A percentile compares a stretch with the other conserved stretches of the same genome.
These are phyloP conservation scores for Phyto melanocephala DNA, from an alignment of 2,888 invertebrate genomes.

Conservation along the genomic window DNA sequence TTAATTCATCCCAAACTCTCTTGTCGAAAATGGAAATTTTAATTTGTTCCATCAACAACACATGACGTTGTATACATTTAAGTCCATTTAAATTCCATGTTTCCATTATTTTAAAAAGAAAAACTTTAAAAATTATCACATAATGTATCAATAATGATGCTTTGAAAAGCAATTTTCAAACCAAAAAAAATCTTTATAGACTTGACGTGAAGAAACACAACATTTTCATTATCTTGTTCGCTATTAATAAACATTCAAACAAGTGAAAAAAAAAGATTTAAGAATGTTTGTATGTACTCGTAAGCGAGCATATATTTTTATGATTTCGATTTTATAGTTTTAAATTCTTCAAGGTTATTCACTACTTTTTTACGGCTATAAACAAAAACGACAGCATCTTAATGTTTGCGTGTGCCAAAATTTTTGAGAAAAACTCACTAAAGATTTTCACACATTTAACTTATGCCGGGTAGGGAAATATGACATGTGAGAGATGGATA, in stretches of 20 bases:
- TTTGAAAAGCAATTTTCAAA: neutral
- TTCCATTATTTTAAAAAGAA: neutral
- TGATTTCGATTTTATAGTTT: slow-evolving; percentile 32
- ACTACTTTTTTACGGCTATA: slow-evolving; percentile 5
- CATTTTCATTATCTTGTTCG: slow-evolving; percentile 14
- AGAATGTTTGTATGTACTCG: no score
- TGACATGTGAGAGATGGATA: neutral
- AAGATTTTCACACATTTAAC: neutral
- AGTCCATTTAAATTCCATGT: neutral
- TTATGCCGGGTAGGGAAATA: neutral
- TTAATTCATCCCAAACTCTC: neutral
- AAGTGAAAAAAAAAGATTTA: no score
- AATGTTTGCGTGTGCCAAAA: slow-evolving; percentile 15
- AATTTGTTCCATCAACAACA: no score
- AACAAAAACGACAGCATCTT: neutral
- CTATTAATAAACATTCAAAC: no score
- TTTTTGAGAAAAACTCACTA: neutral
- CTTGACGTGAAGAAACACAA: neutral
- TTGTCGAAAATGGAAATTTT: no score
- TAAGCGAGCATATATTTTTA: slow-evolving; percentile 6
- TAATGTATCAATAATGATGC: neutral
- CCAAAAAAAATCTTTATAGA: neutral
- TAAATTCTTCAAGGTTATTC: slow-evolving; percentile 58
- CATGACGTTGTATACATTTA: neutral
- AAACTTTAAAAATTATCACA: neutral